These are phyloP conservation scores for Muricea muricata DNA, from an alignment of 92 coral and sea anemone species.

Conservation along the genomic window DNA sequence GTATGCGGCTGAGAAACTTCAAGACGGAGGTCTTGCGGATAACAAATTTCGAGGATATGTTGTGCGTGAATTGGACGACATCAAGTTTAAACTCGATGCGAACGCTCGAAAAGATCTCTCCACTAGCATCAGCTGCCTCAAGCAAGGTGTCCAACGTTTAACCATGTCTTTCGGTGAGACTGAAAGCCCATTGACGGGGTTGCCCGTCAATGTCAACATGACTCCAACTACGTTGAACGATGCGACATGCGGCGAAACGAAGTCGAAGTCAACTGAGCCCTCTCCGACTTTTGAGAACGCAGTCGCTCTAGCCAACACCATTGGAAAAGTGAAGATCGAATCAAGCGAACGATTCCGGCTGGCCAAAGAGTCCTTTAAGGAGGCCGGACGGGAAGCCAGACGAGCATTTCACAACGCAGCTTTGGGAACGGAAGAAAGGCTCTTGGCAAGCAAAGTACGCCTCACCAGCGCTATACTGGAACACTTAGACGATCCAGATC, in stretches of 20 bases:
- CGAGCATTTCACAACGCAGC: not conserved
- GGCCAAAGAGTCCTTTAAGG: not conserved
- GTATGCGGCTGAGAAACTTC: not conserved
- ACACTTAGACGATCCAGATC: not conserved
- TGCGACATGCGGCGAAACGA: no score
- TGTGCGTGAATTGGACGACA: not conserved
- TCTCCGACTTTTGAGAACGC: not conserved
- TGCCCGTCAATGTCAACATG: not conserved
- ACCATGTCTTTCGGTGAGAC: not conserved
- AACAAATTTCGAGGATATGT: not conserved
- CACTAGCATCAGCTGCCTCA: not conserved
- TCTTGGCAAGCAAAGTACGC: not conserved
- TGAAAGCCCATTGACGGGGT: not conserved
- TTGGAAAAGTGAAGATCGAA: not conserved
- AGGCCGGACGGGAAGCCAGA: not conserved
- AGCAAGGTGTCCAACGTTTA: not conserved
- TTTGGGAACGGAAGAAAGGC: not conserved
- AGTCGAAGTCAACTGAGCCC: not conserved
- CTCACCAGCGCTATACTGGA: not conserved
- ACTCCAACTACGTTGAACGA: no score
- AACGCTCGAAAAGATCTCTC: not conserved
- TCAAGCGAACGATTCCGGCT: not conserved
- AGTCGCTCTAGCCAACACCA: not conserved
- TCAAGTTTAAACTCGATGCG: not conserved
- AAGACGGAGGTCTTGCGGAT: not conserved